phyloP scores from a whole-genome alignment of 2,797 vertebrate species.

The Spheniscus humboldti region DNA sequence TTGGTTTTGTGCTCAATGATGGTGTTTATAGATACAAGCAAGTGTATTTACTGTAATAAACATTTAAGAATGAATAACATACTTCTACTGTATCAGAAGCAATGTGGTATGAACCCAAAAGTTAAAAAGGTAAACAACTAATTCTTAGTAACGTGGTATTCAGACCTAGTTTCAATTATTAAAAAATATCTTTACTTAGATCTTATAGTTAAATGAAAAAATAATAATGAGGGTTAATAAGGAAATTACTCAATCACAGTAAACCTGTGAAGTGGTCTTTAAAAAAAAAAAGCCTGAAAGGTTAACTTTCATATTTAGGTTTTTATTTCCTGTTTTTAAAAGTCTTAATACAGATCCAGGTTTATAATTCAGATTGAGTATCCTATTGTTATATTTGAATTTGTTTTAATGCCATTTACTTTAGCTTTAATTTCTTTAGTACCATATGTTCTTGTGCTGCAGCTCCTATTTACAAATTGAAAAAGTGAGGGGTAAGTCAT shows the following conservation, averaged over 20 bases:
- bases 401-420: conserved; percentile 74
- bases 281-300: not conserved
- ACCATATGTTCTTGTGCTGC: conserved; percentile 72
- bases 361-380: conserved; percentile 58
- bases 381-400: conserved; percentile 66
- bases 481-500: conserved; percentile 63
- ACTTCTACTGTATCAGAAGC: not conserved
- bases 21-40: not conserved
- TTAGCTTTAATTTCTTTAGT: conserved; percentile 68
- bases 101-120: not conserved
- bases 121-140: not conserved
- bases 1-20: not conserved
- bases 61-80: not conserved
- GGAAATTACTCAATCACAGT: not conserved
- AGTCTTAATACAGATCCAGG: conserved; percentile 20
- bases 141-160: not conserved
- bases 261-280: not conserved
- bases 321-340: conserved; percentile 34
- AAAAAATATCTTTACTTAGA: not conserved
- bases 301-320: not conserved
- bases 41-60: not conserved
- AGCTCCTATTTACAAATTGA: conserved; percentile 64
- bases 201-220: too few species aligned
- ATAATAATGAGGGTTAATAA: not conserved
- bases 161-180: not conserved